A percentile compares a stretch with the other conserved stretches of the same genome.
phyloP scores from a whole-genome alignment of 2,113 vertebrate species.

The Coptodon bakossiorum region DNA sequence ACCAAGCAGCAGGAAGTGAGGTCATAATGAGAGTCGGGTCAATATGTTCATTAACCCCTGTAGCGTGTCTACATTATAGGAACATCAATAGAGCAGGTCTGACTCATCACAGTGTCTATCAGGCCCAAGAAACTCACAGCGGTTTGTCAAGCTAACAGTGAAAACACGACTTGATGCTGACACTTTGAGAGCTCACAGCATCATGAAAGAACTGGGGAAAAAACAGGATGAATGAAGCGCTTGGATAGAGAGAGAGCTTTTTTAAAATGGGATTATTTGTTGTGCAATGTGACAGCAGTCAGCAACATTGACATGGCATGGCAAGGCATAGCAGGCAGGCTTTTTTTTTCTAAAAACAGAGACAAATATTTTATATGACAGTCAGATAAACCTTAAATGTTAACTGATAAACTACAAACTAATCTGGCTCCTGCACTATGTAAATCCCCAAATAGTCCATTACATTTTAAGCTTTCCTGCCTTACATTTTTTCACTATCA shows the following conservation, averaged over 20 bases:
- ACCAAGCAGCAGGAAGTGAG: constrained; percentile 61
- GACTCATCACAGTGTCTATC: constrained; percentile 18
- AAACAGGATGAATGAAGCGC: too few relatives aligned
- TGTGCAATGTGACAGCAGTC: background rate
- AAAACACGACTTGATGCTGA: background rate
- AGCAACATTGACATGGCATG: constrained; percentile 15
- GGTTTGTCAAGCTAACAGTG: background rate
- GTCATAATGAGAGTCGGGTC: constrained; percentile 57
- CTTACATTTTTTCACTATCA: background rate
- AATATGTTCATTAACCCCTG: constrained; percentile 64
- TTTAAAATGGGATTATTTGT: background rate
- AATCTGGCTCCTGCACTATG: background rate
- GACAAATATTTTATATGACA: background rate
- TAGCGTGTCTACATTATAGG: constrained; percentile 51
- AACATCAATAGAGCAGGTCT: constrained; percentile 53
- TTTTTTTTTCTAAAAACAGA: constrained; percentile 32
- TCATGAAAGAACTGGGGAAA: background rate
- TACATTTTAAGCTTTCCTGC: background rate
- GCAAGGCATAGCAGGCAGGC: constrained; percentile 58
- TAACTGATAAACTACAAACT: background rate
- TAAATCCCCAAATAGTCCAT: background rate
- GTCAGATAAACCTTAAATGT: background rate
- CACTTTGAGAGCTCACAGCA: background rate
- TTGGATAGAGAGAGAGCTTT: background rate
- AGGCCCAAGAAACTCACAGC: constrained; percentile 1